Evolutionary conservation across 2,797 vertebrate species (phyloP).

Genomic region (Sciaenops ocellatus): DNA sequence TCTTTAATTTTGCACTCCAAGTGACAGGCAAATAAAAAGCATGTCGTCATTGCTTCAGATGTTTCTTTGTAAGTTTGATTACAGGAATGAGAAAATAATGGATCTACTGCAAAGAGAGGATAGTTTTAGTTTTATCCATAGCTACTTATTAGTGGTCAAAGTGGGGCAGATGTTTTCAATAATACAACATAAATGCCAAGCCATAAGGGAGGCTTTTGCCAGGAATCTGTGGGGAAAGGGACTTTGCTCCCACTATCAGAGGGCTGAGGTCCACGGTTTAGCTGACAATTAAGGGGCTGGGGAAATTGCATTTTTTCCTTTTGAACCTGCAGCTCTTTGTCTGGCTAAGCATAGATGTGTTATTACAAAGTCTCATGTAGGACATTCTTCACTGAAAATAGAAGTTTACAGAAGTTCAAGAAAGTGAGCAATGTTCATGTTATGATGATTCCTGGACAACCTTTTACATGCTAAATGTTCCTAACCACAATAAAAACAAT

Average conservation of each 20-base stretch:
- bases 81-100: conserved; percentile 85
- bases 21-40: conserved; percentile 80
- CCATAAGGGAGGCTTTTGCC: conserved; percentile 73
- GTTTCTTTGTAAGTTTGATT: conserved; percentile 81
- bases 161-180: conserved; percentile 87
- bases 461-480: not conserved
- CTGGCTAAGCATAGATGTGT: conserved; percentile 30
- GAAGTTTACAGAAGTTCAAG: not conserved
- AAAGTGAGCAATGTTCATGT: not conserved
- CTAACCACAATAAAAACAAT: not conserved
- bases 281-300: conserved; percentile 57
- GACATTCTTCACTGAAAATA: not conserved
- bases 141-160: conserved; percentile 87
- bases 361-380: not conserved
- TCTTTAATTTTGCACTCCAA: conserved; percentile 80
- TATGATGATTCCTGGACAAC: not conserved
- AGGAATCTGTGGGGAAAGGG: conserved; percentile 79
- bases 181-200: conserved; percentile 79
- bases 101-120: conserved; percentile 80
- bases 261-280: conserved; percentile 51
- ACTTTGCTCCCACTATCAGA: conserved; percentile 73
- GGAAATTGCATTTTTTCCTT: conserved; percentile 25
- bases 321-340: conserved; percentile 52
- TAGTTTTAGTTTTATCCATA: conserved; percentile 83
- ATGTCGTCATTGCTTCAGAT: conserved; percentile 77